Evolutionary conservation across 2,888 invertebrate genomes (phyloP).

Genomic region (Andrena bicolor): DNA sequence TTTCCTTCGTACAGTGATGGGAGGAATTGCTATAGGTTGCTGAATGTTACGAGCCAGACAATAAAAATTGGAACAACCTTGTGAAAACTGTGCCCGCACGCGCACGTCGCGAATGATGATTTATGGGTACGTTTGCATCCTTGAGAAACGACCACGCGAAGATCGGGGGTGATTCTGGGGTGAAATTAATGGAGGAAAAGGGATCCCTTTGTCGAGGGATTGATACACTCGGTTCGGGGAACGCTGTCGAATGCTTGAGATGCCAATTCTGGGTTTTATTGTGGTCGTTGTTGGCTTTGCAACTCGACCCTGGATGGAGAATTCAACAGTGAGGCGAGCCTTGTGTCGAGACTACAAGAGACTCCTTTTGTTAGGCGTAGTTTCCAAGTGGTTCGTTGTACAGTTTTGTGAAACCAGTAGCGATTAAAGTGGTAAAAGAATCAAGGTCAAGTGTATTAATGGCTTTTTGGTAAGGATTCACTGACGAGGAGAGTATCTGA

Average conservation of each 20-base stretch:
- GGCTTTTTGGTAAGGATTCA: not conserved
- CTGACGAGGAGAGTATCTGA: too few relatives aligned
- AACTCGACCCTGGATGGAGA: not conserved
- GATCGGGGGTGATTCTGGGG: slow-evolving; percentile 32
- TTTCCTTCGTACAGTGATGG: not conserved
- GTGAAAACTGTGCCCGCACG: slow-evolving; percentile 18
- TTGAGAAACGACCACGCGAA: slow-evolving; percentile 6
- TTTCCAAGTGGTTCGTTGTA: not conserved
- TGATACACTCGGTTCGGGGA: not conserved
- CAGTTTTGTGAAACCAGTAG: not conserved
- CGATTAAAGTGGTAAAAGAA: not conserved
- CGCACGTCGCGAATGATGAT: slow-evolving; percentile 23
- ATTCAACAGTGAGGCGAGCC: slow-evolving; percentile 13
- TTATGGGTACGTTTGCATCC: slow-evolving; percentile 18
- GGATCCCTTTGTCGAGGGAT: slow-evolving; percentile 27
- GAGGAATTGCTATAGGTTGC: slow-evolving; percentile 6
- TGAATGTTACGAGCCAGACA: slow-evolving; percentile 12
- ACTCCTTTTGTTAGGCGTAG: slow-evolving; percentile 6
- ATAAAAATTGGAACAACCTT: slow-evolving; percentile 55
- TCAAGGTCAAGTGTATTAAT: not conserved
- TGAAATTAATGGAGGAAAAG: slow-evolving; percentile 27
- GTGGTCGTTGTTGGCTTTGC: slow-evolving; percentile 13
- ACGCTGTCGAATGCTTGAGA: slow-evolving; percentile 2
- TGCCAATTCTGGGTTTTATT: slow-evolving; percentile 35
- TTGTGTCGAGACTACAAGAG: not conserved